phyloP scores from a whole-genome alignment of 2,113 vertebrate genomes.

The Mormyrus iriodes region DNA sequence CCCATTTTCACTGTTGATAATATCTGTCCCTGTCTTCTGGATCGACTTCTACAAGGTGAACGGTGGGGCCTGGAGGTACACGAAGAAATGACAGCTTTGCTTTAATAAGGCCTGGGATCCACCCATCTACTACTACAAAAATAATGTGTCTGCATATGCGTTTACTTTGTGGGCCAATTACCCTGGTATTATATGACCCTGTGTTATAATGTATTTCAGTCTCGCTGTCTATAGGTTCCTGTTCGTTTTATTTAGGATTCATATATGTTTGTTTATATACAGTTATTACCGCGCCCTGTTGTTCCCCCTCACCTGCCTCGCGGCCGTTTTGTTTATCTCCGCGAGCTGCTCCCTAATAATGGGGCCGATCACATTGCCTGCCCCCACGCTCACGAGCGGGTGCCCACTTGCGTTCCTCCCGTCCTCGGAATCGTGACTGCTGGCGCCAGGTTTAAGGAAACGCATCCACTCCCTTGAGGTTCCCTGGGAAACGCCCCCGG shows the following conservation, averaged over 20 bases:
- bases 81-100: neutral
- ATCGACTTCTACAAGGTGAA: neutral
- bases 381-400: neutral
- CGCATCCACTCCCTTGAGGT: neutral
- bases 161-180: neutral
- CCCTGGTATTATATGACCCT: neutral
- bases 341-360: neutral
- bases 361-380: neutral
- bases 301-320: neutral
- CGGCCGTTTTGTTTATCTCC: neutral
- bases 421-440: neutral
- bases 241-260: neutral
- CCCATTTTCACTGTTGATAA: neutral
- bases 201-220: neutral
- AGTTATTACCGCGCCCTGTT: neutral
- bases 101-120: neutral
- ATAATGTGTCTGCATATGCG: neutral
- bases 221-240: neutral
- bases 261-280: neutral
- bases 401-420: neutral
- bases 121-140: neutral
- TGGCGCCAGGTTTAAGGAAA: neutral
- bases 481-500: neutral
- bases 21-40: neutral
- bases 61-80: neutral